Evolutionary conservation across 2,888 invertebrate genomes (phyloP), one percentile per base, ranked within the genome.

Genomic region (Charanyca ferruginea): DNA sequence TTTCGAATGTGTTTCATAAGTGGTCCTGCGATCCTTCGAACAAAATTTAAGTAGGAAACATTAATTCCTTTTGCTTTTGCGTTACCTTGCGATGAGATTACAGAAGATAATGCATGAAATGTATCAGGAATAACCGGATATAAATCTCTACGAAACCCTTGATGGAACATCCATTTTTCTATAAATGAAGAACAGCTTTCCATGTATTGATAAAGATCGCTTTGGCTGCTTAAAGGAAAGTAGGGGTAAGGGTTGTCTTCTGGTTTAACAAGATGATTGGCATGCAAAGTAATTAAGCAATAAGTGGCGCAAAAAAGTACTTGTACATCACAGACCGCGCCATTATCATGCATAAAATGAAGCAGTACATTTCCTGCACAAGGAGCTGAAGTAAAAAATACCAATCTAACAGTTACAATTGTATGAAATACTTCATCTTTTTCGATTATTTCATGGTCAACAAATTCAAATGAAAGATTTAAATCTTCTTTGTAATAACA

Each of bases 161-260:
- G 95, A 61, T 90, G 90, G 71, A 91, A 95, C 93, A 95, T 90
- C 95, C 95, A 95, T 75, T 90, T 94, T 77, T 95, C 94, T 48
- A 95, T 83, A 84, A 95, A 95, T 38, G 67, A 70, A 18, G 83
- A 83, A 72, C 92, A 90, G 1, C 49, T 81, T 73, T 90, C 89
- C 87, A 94, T 86, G 70, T 95, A 94, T 20, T 90, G 81, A 74
- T 88, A 88, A 20, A 93, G 81, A 41, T 89, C 78, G 3, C 32
- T 69, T 84, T 94, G 90, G n/a, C 75, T 80, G 20, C 67, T 79
- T 42, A 87, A 63, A 22, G 95, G 95, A 85, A 85, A 95, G 73
- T 89, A 94, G 1, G 95, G 94, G 72, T 91, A 95, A 9, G 95
- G 93, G 66, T 93, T 93, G 6, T 91, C 79, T 59, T 85, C 85